Base-by-base conservation (phyloP, 2,113 vertebrate genomes). In the Sylvia atricapilla region DNA sequence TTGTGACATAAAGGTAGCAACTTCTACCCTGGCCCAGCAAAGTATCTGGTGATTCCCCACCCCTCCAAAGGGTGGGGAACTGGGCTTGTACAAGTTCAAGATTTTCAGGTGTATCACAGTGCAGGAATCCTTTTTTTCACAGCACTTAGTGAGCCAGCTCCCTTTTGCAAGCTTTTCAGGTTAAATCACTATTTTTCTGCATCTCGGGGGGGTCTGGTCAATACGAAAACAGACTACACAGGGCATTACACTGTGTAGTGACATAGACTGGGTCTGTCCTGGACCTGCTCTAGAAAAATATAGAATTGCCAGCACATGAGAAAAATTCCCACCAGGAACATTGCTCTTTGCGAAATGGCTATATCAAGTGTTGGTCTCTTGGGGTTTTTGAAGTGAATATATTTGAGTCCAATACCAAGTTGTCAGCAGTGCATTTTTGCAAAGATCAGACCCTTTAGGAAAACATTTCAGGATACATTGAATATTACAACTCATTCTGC, bases 161-260 rank as follows among this genome's bases (percentile, higher is more conserved):
- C 72, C 93, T 94, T 89, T 92, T 95, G 94, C 89, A 95, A 94
- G 86, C 49, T 92, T 96, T 92, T 96, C 91, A 64, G 60, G 76
- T 91, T 75, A 94, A 94, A 94, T 97, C 93, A 41, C 69, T 91
- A 13, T 91, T 94, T 97, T 92, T 78, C 69, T 1, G 76, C 91
- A 64, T 87, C 89, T 95, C 89, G 91, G 89, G 77, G 82, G 69
- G 60, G 60, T 94, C 95, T 96, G 69, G 80, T 96, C 95, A 97
- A 91, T 91, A 89, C 78, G 74, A 94, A 96, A 94, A 94, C 83
- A 94, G 84, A 91, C 86, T 94, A 89, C 74, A 82, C 17, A 75
- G 80, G 81, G 73, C 80, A 96, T 77, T 94, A 96, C 47, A 74
- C 52, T 94, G 0, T 62, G 17, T 62, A 47, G 22, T 23, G 47